Base-by-base conservation (phyloP, 2,797 vertebrate species). In the Galago senegalensis region DNA sequence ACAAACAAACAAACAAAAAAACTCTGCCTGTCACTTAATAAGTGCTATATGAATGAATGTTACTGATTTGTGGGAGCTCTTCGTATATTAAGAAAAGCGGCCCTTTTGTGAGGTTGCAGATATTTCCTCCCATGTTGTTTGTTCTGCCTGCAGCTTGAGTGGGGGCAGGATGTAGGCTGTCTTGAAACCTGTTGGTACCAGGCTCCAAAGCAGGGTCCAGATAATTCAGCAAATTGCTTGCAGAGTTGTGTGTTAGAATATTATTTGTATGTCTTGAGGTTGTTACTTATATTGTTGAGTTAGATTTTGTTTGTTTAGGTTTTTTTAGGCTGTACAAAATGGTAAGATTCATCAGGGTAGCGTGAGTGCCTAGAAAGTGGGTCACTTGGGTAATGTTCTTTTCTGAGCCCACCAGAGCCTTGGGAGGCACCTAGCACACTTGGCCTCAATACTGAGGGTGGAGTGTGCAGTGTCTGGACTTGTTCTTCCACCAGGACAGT, bases 11-110 rank as follows among this genome's bases (percentile, higher is more conserved):
- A 40, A 40, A 40, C 37, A 40, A 40, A 40, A 40, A 40, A 49
- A 18, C n/a, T 34, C 9, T 27, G 46, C 31, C 8, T 61, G 8
- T 23, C 16, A 1, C 0, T 0, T 37, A 9, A 0, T 12, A 3
- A 29, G 13, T 25, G 53, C 16, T 43, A 0, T 17, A 2, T 65
- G 14, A 27, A 2, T 65, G 14, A 27, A 9, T 61, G 0, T 46
- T 27, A 1, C 13, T 58, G 63, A 27, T 18, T 13, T 40, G 7
- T 27, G 25, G 29, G 11, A 12, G 12, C 63, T 79, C 2, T 77
- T 81, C n/a, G 12, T 5, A 1, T 56, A 0, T 60, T 10, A 25
- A 60, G 43, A 46, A n/a, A 87, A 79, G n/a, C 11, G 23, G 34
- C 29, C 2, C 18, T 46, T 72, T 10, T 5, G 4, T 79, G 37